phyloP scores from a whole-genome alignment of 30 jellyfish, hydroid and myxozoan genomes.

The Mastigias papua region DNA sequence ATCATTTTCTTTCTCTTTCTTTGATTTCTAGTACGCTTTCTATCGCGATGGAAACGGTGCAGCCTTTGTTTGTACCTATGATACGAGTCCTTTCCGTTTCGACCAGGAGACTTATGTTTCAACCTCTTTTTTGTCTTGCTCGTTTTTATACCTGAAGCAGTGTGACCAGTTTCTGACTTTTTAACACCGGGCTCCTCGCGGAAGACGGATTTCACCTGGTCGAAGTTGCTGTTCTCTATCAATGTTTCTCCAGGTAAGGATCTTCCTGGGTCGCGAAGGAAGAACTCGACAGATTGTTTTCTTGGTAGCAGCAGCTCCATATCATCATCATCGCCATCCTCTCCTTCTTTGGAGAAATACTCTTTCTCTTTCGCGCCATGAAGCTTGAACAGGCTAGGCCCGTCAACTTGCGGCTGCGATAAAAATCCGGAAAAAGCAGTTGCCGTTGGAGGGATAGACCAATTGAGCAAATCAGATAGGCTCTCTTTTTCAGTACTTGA shows the following conservation, averaged over 20 bases:
- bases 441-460: conserved; percentile 66
- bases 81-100: not conserved
- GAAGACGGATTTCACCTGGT: not conserved
- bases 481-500: not conserved
- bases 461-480: conserved; percentile 12
- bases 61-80: not conserved
- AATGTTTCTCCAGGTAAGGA: conserved; percentile 59
- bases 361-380: conserved; percentile 46
- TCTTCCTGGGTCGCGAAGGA: conserved; percentile 33
- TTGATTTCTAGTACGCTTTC: not conserved
- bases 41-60: not conserved
- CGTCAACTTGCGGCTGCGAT: conserved; percentile 38
- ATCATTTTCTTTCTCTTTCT: not conserved
- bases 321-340: conserved; percentile 22
- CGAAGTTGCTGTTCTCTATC: conserved; percentile 47
- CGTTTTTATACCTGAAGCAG: not conserved
- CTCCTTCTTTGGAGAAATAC: conserved; percentile 55
- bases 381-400: conserved; percentile 69
- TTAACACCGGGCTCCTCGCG: conserved; percentile 11
- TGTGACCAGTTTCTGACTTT: conserved; percentile 1
- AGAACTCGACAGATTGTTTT: conserved; percentile 9
- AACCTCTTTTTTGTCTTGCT: not conserved
- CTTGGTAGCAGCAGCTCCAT: conserved; percentile 23
- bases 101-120: not conserved
- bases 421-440: conserved; percentile 45